Percentiles rank a stretch among this genome's conserved stretches.
Evolutionary conservation across 2,113 vertebrate genomes (phyloP).

Genomic region (Aptenodytes forsteri): DNA sequence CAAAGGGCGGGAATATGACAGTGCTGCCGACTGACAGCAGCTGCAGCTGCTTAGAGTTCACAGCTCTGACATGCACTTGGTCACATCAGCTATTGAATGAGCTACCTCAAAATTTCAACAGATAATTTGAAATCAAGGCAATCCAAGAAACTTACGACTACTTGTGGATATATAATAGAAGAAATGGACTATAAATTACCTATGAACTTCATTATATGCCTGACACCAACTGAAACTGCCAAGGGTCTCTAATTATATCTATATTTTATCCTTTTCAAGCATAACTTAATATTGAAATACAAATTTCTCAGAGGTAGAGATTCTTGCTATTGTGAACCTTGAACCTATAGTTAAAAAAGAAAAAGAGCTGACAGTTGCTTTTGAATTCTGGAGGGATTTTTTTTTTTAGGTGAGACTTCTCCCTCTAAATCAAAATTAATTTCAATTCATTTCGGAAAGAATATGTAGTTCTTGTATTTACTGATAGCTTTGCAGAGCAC

Average conservation of each 20-base stretch:
- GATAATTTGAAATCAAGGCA: background rate
- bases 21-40: fast-evolving
- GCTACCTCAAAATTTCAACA: background rate
- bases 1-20: background rate
- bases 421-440: background rate
- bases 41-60: background rate
- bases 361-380: background rate
- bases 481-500: background rate
- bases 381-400: background rate
- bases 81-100: background rate
- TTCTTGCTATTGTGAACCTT: background rate
- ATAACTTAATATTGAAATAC: background rate
- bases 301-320: background rate
- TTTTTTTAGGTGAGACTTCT: background rate
- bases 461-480: background rate
- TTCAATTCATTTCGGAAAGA: background rate
- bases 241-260: background rate
- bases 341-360: background rate
- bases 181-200: background rate
- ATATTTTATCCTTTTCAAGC: background rate
- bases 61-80: fast-evolving
- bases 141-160: background rate
- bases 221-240: background rate
- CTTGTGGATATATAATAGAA: background rate
- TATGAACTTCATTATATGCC: background rate